These are phyloP conservation scores for Trachymyrmex septentrionalis DNA, from an alignment of 1,140 invertebrate species.

Conservation along the genomic window DNA sequence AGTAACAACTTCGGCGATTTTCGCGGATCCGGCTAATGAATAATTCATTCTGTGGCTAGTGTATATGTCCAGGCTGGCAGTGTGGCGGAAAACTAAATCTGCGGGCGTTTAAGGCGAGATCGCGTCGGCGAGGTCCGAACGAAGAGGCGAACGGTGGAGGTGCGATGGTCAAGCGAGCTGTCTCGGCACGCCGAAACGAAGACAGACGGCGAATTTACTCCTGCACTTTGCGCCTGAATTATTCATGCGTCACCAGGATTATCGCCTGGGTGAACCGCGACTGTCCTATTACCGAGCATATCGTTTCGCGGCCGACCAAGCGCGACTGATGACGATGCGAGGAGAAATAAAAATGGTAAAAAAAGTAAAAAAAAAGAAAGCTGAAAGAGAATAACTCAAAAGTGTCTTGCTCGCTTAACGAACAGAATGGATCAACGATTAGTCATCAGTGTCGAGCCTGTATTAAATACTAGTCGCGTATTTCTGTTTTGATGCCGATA, in stretches of 20 bases:
- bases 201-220: slow-evolving; percentile 79
- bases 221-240: slow-evolving; percentile 78
- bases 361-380: not conserved
- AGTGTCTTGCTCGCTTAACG: slow-evolving; percentile 34
- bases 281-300: slow-evolving; percentile 72
- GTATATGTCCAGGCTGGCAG: not conserved
- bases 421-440: slow-evolving; percentile 42
- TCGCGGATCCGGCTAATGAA: slow-evolving; percentile 63
- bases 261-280: slow-evolving; percentile 61
- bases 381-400: slow-evolving; percentile 10
- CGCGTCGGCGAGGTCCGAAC: slow-evolving; percentile 35
- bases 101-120: slow-evolving; percentile 70
- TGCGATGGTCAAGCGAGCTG: slow-evolving; percentile 65
- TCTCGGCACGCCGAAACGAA: slow-evolving; percentile 74
- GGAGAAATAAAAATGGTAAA: not conserved
- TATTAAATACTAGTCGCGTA: slow-evolving; percentile 46
- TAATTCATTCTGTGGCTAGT: slow-evolving; percentile 68
- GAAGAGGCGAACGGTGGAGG: not conserved
- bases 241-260: slow-evolving; percentile 73
- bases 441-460: slow-evolving; percentile 25
- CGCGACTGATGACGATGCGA: not conserved
- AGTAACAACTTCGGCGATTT: slow-evolving; percentile 56
- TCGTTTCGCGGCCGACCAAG: slow-evolving; percentile 39
- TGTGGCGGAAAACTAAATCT: slow-evolving; percentile 72
- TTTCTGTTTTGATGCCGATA: slow-evolving; percentile 38